Evolutionary conservation across 2,113 vertebrate species (phyloP).

Genomic region (Grammomys surdaster): DNA sequence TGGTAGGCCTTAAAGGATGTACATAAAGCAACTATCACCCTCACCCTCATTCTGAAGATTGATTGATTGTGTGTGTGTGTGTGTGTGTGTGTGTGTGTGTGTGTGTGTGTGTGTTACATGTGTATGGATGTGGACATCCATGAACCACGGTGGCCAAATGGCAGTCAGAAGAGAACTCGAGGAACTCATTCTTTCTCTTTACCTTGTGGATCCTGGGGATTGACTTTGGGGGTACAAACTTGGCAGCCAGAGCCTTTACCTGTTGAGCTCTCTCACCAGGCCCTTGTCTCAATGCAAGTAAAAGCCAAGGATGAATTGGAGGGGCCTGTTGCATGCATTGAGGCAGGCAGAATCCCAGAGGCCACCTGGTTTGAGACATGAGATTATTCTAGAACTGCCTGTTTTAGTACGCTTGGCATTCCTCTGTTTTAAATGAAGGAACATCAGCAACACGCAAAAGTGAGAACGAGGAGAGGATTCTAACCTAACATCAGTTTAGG

Average conservation of each 20-base stretch:
- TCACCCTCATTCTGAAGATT: background rate
- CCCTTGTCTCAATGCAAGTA: too few relatives aligned
- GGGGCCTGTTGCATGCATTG: background rate
- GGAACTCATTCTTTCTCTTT: background rate
- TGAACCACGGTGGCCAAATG: background rate
- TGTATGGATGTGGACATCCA: background rate
- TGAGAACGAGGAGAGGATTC: background rate
- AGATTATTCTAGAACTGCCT: background rate
- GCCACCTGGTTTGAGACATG: background rate
- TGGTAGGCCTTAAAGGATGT: background rate
- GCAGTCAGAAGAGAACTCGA: too few relatives aligned
- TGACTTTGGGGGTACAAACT: background rate
- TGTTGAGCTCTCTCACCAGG: background rate
- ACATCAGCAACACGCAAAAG: background rate
- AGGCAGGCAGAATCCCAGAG: background rate
- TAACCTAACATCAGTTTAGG: background rate
- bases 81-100: background rate
- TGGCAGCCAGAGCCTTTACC: background rate
- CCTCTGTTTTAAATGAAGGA: background rate
- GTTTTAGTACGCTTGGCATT: too few relatives aligned
- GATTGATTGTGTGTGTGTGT: background rate
- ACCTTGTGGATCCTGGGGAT: too few relatives aligned
- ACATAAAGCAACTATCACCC: accelerated
- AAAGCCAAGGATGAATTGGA: background rate
- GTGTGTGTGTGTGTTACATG: background rate